phyloP scores from a whole-genome alignment of 2,113 vertebrate genomes.

The Gallinago media region DNA sequence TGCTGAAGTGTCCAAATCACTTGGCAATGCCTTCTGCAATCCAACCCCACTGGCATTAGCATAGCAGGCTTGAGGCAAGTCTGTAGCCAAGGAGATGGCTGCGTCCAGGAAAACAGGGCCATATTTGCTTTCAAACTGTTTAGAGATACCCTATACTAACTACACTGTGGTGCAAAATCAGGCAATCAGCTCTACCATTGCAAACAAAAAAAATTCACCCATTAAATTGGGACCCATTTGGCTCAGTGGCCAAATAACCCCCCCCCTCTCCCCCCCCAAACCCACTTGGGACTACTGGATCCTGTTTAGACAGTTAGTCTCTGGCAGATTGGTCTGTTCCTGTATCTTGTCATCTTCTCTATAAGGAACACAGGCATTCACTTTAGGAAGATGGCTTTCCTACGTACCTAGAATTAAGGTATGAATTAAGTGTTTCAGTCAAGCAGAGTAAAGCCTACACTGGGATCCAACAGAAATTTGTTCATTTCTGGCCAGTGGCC shows the following conservation, averaged over 20 bases:
- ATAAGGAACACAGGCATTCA: background rate
- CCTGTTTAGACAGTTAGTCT: background rate
- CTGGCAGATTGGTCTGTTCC: accelerated
- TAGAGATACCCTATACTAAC: background rate
- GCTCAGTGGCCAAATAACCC: background rate
- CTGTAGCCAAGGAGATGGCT: background rate
- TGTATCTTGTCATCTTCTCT: background rate
- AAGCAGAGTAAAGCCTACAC: background rate
- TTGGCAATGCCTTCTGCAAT: background rate
- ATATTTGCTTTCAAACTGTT: background rate
- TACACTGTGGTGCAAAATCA: accelerated
- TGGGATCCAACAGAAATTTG: background rate
- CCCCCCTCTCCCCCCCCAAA: background rate
- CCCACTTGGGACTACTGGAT: background rate
- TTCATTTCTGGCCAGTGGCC: background rate
- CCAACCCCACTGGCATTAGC: background rate
- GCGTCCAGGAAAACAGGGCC: background rate
- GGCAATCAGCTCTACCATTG: background rate
- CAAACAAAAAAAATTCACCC: background rate
- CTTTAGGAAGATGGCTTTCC: background rate
- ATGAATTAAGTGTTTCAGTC: background rate
- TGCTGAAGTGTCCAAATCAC: background rate
- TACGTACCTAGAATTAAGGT: background rate
- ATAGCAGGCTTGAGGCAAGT: background rate
- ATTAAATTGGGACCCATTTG: accelerated